phyloP scores from a whole-genome alignment of 2,113 vertebrate species.

The Montifringilla adamsi region DNA sequence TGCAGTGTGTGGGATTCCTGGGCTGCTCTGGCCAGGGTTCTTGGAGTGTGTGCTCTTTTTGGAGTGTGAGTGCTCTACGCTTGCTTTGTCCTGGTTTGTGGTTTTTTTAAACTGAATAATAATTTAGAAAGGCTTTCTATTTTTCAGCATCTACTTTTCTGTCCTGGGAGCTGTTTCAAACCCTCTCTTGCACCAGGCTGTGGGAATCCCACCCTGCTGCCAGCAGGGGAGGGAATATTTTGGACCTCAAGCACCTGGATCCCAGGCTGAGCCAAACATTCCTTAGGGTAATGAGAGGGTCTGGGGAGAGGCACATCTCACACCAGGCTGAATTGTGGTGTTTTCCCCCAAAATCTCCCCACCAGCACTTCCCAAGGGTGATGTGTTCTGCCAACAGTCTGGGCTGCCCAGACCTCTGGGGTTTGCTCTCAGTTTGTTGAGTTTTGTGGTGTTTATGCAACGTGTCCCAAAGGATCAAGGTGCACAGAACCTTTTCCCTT shows the following conservation, averaged over 20 bases:
- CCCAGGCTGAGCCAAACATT: not conserved
- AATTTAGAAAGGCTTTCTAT: not conserved
- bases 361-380: fast-evolving
- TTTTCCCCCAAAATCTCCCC: not conserved
- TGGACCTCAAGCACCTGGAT: fast-evolving
- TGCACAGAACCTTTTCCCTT: not conserved
- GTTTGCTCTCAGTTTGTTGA: not conserved
- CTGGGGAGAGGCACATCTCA: not conserved
- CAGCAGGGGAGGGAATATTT: not conserved
- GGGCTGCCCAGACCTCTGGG: not conserved
- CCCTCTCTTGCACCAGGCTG: no score
- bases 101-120: not conserved
- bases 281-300: fast-evolving
- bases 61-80: not conserved
- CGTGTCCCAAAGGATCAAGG: not conserved
- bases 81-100: not conserved
- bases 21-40: fast-evolving
- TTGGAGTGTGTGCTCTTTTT: not conserved
- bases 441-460: not conserved
- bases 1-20: not conserved
- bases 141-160: not conserved
- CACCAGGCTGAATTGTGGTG: fast-evolving
- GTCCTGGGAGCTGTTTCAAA: not conserved
- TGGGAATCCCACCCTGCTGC: not conserved
- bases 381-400: fast-evolving